Evolutionary conservation across 2,888 invertebrate species (phyloP).

Genomic region (Agrilus cyanescens): DNA sequence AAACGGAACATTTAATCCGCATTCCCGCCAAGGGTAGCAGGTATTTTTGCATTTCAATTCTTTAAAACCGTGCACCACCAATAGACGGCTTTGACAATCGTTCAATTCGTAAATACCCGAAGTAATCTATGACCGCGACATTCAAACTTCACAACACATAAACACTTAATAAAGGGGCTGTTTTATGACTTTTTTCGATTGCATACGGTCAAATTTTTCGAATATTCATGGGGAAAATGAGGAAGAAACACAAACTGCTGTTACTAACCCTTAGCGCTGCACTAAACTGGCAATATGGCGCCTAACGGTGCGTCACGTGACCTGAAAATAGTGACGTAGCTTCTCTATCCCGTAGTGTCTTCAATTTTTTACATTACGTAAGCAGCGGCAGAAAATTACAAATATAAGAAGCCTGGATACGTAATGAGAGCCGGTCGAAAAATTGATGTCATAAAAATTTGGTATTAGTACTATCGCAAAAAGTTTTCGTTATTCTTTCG

Average conservation of each 20-base stretch:
- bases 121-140: slow-evolving; percentile 31
- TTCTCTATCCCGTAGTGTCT: slow-evolving; percentile 31
- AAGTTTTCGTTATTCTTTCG: background rate
- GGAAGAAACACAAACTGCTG: slow-evolving; percentile 24
- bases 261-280: slow-evolving; percentile 39
- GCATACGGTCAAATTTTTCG: too few relatives aligned
- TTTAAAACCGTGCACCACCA: slow-evolving; percentile 36
- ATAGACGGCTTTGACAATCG: slow-evolving; percentile 33
- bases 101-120: slow-evolving; percentile 32
- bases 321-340: slow-evolving; percentile 39
- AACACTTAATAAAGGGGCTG: background rate
- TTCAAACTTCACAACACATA: slow-evolving; percentile 26
- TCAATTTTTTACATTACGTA: slow-evolving; percentile 34
- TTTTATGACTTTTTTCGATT: background rate
- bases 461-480: background rate
- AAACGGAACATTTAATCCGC: background rate
- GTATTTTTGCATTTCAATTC: slow-evolving; percentile 22
- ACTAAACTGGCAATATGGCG: slow-evolving; percentile 48
- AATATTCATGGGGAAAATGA: slow-evolving; percentile 3
- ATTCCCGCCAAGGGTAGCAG: slow-evolving; percentile 24
- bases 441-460: background rate
- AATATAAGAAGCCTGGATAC: slow-evolving; percentile 9
- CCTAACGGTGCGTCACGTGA: slow-evolving; percentile 46
- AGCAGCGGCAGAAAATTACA: slow-evolving; percentile 22
- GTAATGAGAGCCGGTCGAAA: background rate